Evolutionary conservation across 2,113 vertebrate species (phyloP).

Genomic region (Promerops cafer): DNA sequence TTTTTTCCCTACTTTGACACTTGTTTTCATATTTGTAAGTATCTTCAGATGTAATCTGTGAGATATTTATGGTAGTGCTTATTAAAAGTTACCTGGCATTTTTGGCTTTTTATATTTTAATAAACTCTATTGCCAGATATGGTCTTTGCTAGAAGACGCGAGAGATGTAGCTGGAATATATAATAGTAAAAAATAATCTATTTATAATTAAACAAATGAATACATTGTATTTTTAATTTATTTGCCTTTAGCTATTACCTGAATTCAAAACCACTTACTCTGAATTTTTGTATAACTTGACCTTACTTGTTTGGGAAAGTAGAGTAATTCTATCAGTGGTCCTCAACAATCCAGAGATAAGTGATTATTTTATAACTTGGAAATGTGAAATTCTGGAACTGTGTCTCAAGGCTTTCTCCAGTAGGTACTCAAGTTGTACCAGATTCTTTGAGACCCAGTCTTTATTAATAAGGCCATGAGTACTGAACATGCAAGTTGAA

Average conservation of each 20-base stretch:
- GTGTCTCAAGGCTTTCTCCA: neutral
- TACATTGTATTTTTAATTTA: slow-evolving; percentile 74
- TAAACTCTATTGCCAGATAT: neutral
- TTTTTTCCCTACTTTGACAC: neutral
- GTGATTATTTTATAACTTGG: neutral
- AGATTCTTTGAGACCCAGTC: neutral
- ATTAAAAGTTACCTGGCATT: slow-evolving; percentile 17
- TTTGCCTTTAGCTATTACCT: slow-evolving; percentile 49
- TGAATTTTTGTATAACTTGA: neutral
- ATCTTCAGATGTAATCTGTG: slow-evolving; percentile 29
- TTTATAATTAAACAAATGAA: slow-evolving; percentile 67
- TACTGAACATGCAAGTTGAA: neutral
- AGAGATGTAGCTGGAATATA: slow-evolving; percentile 41
- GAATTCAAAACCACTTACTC: neutral
- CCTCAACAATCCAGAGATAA: neutral
- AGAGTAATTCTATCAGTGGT: neutral
- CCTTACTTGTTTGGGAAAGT: neutral
- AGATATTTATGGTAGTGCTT: neutral
- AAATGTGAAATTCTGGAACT: neutral
- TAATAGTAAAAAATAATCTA: slow-evolving; percentile 55
- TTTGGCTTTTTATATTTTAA: slow-evolving; percentile 23
- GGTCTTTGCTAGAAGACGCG: slow-evolving; percentile 1
- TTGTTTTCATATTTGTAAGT: slow-evolving; percentile 37
- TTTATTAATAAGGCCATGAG: neutral
- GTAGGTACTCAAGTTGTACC: neutral